These are phyloP conservation scores for Malacoctenus gilli DNA, from an alignment of 2,797 vertebrate species.

Conservation along the genomic window DNA sequence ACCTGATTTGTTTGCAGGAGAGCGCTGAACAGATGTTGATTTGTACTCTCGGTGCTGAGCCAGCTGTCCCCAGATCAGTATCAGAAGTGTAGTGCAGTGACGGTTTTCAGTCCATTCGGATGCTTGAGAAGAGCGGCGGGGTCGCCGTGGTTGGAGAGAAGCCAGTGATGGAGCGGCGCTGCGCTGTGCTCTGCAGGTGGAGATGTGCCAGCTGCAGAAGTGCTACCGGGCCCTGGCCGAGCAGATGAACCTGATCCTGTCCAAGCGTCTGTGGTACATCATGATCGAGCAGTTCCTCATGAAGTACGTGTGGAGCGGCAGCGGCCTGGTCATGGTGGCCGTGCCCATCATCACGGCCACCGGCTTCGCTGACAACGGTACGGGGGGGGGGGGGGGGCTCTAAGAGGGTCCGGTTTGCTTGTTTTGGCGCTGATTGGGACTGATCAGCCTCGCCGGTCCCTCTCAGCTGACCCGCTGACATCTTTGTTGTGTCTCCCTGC, in stretches of 20 bases:
- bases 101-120: too few relatives aligned
- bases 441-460: neutral
- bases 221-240: conserved; percentile 93
- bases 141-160: too few relatives aligned
- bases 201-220: conserved; percentile 96
- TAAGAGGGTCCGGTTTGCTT: too few relatives aligned
- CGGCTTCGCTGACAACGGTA: conserved; percentile 95
- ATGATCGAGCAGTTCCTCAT: conserved; percentile 99
- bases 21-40: too few relatives aligned
- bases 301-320: conserved; percentile 98
- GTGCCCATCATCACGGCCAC: conserved; percentile 98
- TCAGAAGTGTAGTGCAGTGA: too few relatives aligned
- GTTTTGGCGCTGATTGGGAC: too few relatives aligned
- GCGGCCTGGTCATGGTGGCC: conserved; percentile 96
- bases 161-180: too few relatives aligned
- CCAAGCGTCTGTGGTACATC: conserved; percentile 97
- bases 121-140: too few relatives aligned
- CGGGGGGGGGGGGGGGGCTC: too few relatives aligned
- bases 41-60: too few relatives aligned
- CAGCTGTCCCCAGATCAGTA: too few relatives aligned
- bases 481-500: neutral
- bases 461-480: neutral
- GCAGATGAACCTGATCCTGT: conserved; percentile 97
- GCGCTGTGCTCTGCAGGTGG: conserved; percentile 81
- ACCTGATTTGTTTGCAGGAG: too few relatives aligned